Base-by-base conservation (phyloP, 2,888 invertebrate species). In the Phengaris alcon region DNA sequence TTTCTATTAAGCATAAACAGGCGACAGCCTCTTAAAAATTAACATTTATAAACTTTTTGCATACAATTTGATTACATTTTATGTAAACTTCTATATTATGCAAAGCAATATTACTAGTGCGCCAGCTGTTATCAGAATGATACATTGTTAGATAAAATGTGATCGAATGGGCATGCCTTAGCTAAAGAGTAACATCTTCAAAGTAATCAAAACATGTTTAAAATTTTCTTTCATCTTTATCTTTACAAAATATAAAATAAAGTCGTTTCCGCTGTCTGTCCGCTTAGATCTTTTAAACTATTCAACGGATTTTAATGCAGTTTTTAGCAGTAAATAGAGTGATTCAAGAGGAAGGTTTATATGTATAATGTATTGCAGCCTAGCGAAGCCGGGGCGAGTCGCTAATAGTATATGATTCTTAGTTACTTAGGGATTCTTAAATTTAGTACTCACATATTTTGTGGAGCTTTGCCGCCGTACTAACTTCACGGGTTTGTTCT, bases 401-500 rank as follows among this genome's bases (percentile, higher is more conserved):
- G 48, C 48, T 48, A 48, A 3, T 35, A 48, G 48, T 48, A 48
- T 46, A 6, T 6, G 2, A 6, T 46, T 6, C 6, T 46, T 46
- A 48, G 48, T 48, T 6, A 6, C 48, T 48, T 48, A 48, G 48
- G n/a, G 5, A 68, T 52, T 13, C 46, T 75, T n/a, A 74, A 52
- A 59, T 48, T 64, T 75, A 73, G 22, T 76, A 93, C 93, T 93
- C 81, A 93, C 93, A 80, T 92, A 93, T 93, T 93, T 93, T 0
- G 93, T 93, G 7, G 93, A 93, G 83, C 93, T 93, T 80, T 91
- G 91, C 79, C 93, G 84, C 13, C 93, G 81, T 6, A 93, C 91
- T 48, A 91, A 81, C 78, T 91, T 89, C 73, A 84, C 79, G 0
- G 88, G 86, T 77, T 91, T 93, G 84, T 88, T 90, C 84, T 88